Evolutionary conservation across 92 coral and sea anemone species (phyloP).

Genomic region (Meandrina meandrites): DNA sequence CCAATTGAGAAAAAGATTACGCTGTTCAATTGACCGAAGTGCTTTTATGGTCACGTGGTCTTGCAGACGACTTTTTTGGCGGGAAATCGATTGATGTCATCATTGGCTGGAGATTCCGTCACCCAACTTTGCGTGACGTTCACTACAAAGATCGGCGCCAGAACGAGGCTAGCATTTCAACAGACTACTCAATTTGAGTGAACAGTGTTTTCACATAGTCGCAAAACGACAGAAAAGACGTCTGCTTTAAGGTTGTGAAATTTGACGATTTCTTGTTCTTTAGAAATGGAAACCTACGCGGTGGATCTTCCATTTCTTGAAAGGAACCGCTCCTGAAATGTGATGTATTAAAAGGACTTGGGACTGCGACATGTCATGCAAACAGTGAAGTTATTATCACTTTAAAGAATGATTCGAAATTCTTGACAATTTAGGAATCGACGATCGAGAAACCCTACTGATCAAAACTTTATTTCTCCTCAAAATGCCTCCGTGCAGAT

Average conservation of each 20-base stretch:
- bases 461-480: neutral
- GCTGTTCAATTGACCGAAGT: conserved; percentile 53
- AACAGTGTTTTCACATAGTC: neutral
- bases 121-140: neutral
- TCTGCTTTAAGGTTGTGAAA: neutral
- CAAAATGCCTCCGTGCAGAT: too few relatives aligned
- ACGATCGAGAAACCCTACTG: neutral
- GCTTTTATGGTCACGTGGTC: neutral
- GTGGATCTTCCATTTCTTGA: too few relatives aligned
- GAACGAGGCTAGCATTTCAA: neutral
- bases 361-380: neutral
- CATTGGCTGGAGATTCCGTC: neutral
- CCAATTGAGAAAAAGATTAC: conserved; percentile 75
- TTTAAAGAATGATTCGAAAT: neutral
- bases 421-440: neutral
- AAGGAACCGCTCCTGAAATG: neutral
- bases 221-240: neutral
- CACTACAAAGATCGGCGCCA: neutral
- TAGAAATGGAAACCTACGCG: neutral
- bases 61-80: neutral
- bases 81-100: neutral
- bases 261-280: neutral
- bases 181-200: neutral
- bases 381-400: neutral
- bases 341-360: neutral